These are phyloP conservation scores for Calyptomena viridis DNA, from an alignment of 2,113 vertebrate genomes.

Conservation along the genomic window DNA sequence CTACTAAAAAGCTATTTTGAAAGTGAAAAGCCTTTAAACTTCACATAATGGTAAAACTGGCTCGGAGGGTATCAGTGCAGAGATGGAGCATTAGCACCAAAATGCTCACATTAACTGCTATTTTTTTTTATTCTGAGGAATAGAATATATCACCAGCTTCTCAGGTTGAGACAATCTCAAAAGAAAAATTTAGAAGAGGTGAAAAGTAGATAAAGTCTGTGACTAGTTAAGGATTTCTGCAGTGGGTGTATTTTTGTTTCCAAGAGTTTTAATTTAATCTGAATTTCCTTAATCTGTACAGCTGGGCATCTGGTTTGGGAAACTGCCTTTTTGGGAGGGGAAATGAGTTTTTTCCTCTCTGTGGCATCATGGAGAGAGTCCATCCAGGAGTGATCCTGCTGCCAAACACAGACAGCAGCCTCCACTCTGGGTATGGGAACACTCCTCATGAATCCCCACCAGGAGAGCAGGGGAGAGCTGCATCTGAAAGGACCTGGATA, in stretches of 20 bases:
- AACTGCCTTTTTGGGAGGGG: background rate
- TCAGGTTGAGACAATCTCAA: background rate
- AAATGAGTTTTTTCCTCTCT: rapidly evolving
- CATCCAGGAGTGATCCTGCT: background rate
- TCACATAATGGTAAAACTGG: background rate
- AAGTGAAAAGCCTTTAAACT: slow-evolving; percentile 29
- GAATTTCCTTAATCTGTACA: background rate
- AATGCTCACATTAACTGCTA: background rate
- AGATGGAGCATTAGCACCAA: background rate
- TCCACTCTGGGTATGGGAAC: rapidly evolving
- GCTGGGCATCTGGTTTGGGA: background rate
- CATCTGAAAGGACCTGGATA: background rate
- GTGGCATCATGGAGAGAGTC: background rate
- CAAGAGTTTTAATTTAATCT: background rate
- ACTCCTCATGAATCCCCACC: no score
- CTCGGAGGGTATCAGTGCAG: background rate
- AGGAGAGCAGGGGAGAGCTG: background rate
- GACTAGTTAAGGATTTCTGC: background rate
- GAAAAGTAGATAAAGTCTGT: background rate
- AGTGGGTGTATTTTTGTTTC: background rate
- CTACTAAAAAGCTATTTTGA: background rate
- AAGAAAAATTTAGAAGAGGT: background rate
- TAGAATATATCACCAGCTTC: background rate
- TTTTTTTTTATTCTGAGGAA: background rate
- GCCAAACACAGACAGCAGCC: background rate